These are phyloP conservation scores for Bombus turneri DNA, from an alignment of 1,140 invertebrate species.

Conservation along the genomic window DNA sequence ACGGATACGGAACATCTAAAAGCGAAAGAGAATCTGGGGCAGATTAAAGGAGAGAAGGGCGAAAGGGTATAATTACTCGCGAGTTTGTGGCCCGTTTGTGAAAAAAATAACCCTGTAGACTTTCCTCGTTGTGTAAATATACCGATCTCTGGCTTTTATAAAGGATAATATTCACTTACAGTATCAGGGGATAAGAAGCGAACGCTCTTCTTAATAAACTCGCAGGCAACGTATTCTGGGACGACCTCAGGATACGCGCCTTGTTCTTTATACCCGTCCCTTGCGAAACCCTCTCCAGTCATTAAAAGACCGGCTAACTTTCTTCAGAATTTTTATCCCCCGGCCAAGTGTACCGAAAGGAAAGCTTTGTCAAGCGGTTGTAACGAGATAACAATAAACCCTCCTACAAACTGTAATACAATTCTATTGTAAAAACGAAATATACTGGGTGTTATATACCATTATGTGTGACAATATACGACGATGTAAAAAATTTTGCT, in stretches of 20 bases:
- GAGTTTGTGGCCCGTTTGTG: neutral
- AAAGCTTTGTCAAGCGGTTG: slow-evolving; percentile 3
- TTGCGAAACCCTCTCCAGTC: neutral
- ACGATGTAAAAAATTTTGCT: too few relatives aligned
- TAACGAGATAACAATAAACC: slow-evolving; percentile 3
- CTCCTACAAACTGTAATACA: neutral
- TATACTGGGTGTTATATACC: neutral
- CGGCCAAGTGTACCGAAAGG: slow-evolving; percentile 16
- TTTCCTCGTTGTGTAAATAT: slow-evolving; percentile 38
- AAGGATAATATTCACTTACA: slow-evolving; percentile 44
- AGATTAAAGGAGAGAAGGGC: neutral
- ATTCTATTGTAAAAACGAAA: neutral
- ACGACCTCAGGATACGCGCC: slow-evolving; percentile 21
- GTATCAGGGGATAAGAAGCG: slow-evolving; percentile 23
- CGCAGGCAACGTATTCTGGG: slow-evolving; percentile 25
- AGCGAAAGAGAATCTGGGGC: neutral
- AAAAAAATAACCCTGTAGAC: slow-evolving; percentile 22
- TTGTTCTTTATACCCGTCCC: slow-evolving; percentile 2
- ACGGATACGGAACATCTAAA: neutral
- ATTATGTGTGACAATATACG: neutral
- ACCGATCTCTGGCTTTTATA: neutral
- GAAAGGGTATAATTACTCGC: slow-evolving; percentile 23
- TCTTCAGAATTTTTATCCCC: slow-evolving; percentile 38
- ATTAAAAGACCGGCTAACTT: slow-evolving; percentile 45
- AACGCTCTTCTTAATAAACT: slow-evolving; percentile 45